Percentiles rank a stretch among this genome's conserved stretches.
Conservation (phyloP, 2,113 vertebrate species). For the Ophthalmolycus amberensis region DNA sequence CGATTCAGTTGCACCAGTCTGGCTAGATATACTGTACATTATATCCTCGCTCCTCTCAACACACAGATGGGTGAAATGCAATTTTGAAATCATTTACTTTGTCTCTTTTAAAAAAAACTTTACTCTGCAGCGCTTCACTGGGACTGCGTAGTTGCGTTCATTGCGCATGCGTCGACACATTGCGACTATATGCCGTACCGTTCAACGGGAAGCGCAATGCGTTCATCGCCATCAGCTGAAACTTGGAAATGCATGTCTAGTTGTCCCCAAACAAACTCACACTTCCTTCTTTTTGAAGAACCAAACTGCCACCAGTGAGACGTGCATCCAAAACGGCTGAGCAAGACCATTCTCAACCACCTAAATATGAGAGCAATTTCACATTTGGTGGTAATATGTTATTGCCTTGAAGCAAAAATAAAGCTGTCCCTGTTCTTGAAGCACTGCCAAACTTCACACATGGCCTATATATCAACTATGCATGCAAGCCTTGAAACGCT, state of each 20-base stretch:
- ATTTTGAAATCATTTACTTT: neutral
- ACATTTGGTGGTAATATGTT: conserved; percentile 34
- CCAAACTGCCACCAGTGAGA: conserved; percentile 34
- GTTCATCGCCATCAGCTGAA: conserved; percentile 33
- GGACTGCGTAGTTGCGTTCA: neutral
- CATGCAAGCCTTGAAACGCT: conserved; percentile 44
- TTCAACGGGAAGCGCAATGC: conserved; percentile 5
- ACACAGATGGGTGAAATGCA: neutral
- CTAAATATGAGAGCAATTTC: conserved; percentile 41
- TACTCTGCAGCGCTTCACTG: conserved; percentile 13
- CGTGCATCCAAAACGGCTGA: conserved; percentile 22
- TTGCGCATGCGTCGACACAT: conserved; percentile 38
- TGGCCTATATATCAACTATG: conserved; percentile 49
- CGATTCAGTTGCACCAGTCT: conserved; percentile 33
- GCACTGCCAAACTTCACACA: conserved; percentile 49
- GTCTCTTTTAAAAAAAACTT: neutral
- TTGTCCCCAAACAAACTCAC: conserved; percentile 59
- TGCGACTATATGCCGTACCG: conserved; percentile 55
- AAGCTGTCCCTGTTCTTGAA: conserved; percentile 40
- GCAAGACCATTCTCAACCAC: conserved; percentile 37
- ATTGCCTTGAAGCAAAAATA: conserved; percentile 55
- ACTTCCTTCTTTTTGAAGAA: conserved; percentile 41
- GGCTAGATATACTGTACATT: neutral
- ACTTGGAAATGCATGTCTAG: conserved; percentile 39
- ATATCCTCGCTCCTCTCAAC: conserved; percentile 28